Percentiles rank a stretch among this genome's conserved stretches.
Evolutionary conservation across 2,797 vertebrate genomes (phyloP).

Genomic region (Knipowitschia caucasica): DNA sequence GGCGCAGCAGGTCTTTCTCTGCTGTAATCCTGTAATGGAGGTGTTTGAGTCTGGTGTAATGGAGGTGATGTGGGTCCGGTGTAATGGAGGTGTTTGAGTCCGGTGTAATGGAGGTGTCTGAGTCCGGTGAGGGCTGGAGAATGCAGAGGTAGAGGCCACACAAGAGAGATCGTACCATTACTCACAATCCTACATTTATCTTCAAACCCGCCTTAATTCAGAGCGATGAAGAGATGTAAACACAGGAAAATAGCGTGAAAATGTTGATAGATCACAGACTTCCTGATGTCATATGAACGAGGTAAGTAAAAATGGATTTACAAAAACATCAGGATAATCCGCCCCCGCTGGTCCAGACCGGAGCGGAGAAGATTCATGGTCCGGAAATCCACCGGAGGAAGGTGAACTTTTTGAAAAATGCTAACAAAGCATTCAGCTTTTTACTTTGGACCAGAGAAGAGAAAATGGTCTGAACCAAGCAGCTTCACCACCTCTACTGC

Average conservation of each 20-base stretch:
- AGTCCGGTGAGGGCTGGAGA: constrained; percentile 36
- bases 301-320: background rate
- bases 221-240: constrained; percentile 25
- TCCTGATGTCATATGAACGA: background rate
- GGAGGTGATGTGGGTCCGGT: too few relatives aligned
- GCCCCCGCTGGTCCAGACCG: background rate
- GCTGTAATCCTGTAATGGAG: constrained; percentile 69
- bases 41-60: too few relatives aligned
- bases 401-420: too few relatives aligned
- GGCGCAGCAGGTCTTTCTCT: constrained; percentile 51
- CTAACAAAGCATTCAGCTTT: too few relatives aligned
- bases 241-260: constrained; percentile 9
- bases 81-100: too few relatives aligned
- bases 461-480: too few relatives aligned
- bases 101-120: constrained; percentile 61
- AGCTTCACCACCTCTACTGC: too few relatives aligned
- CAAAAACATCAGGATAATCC: background rate
- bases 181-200: constrained; percentile 33
- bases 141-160: constrained; percentile 41
- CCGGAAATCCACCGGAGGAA: too few relatives aligned
- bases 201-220: constrained; percentile 24
- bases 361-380: too few relatives aligned
- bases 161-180: constrained; percentile 23
- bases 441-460: too few relatives aligned
- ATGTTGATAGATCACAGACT: constrained; percentile 3